Evolutionary conservation across 2,113 vertebrate species (phyloP), one percentile per base, ranked within the genome.

Genomic region (Alces alces): DNA sequence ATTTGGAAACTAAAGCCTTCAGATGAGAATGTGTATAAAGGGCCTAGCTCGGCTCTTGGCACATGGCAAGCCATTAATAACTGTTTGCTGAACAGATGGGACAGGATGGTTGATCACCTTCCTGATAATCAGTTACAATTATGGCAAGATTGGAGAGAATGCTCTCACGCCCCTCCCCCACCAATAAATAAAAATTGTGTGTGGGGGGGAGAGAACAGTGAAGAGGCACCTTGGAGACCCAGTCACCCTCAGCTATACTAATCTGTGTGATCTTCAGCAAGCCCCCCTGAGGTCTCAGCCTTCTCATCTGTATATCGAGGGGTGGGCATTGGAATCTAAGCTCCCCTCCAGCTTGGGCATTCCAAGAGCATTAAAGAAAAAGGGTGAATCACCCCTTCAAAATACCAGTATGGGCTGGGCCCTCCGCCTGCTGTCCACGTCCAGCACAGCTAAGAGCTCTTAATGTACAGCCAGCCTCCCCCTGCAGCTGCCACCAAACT

Each of bases 381-480:
- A 94, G 97, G 95, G 98, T 98, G 98, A 98, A 98, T 98, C 97
- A 98, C 97, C 78, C 98, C 97, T 98, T 98, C 93, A 88, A 98
- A 97, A 98, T 98, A 97, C 97, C 97, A 94, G 83, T 97, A 98
- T 55, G 96, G 91, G 97, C 95, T 84, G 93, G 89, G 93, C 96
- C 97, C 95, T 96, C 95, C 88, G 95, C 91, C 91, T 95, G 88
- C 83, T 60, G 95, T 96, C 97, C 93, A 95, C 93, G 64, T 89
- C 96, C 21, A 97, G 94, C 94, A 60, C 80, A 94, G 94, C 97
- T 97, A 93, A 98, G 97, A 97, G 95, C 98, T 98, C 96, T 97
- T 98, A 98, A 97, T 94, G 97, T 93, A 45, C 93, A 97, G 94
- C 89, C 96, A 89, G 94, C 95, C 95, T 96, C 91, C 91, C 89